phyloP scores from a whole-genome alignment of 2,797 vertebrate genomes.

The Spatula clypeata region DNA sequence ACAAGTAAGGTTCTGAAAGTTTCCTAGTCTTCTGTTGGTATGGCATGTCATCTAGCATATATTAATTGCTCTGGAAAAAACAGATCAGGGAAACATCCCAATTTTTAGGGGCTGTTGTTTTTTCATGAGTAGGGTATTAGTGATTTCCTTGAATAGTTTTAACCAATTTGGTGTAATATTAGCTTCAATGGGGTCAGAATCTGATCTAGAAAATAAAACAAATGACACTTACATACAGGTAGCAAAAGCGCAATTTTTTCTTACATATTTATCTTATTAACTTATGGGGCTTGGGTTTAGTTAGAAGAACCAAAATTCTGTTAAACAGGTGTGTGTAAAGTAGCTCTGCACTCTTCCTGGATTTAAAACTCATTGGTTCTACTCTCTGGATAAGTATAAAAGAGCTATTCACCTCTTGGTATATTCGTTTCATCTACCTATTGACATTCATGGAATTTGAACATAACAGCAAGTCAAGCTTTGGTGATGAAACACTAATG shows the following conservation, averaged over 20 bases:
- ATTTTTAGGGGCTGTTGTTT: background rate
- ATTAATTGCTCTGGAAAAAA: conserved; percentile 16
- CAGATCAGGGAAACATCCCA: background rate
- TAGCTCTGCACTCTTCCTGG: background rate
- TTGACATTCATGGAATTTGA: conserved; percentile 33
- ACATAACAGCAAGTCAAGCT: conserved; percentile 42
- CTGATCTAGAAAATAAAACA: background rate
- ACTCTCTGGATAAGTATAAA: conserved; percentile 60
- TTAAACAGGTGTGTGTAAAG: conserved; percentile 46
- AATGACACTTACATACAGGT: background rate
- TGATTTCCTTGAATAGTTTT: background rate
- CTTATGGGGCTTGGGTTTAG: background rate
- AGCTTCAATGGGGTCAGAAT: background rate
- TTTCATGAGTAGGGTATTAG: background rate
- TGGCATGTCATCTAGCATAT: background rate
- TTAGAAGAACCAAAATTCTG: conserved; percentile 27
- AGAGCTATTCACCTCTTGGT: conserved; percentile 43
- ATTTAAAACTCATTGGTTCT: conserved; percentile 65
- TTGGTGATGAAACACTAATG: conserved; percentile 47
- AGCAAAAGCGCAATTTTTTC: background rate
- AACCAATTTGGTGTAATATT: background rate
- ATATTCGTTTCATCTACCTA: conserved; percentile 55
- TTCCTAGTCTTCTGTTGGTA: background rate
- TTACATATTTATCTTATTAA: conserved; percentile 30
- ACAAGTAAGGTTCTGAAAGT: background rate